Base-by-base conservation (phyloP, 2,797 vertebrate species). In the Crenichthys baileyi region DNA sequence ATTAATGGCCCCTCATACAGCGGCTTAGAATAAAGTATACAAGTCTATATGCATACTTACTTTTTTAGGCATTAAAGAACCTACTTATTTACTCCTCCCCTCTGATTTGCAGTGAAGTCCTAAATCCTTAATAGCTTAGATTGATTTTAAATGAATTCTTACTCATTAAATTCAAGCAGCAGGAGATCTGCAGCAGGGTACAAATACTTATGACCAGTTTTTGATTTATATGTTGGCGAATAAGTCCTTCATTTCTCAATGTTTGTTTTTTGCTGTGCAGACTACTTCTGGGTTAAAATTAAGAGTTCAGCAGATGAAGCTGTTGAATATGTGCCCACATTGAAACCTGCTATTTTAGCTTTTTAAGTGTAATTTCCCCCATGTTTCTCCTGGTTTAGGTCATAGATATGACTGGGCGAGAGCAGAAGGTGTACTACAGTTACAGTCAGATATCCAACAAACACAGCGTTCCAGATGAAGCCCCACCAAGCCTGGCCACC, bases 381-480 rank as follows among this genome's bases (percentile, higher is more conserved):
- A 13, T 61, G n/a, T 80, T 46, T 60, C 9, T 55, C 70, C 24
- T n/a, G 24, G 15, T 81, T 36, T 8, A 99, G 98, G 98, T 99
- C 63, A 99, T 99, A 0, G 98, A 99, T 92, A 99, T 99, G 98
- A 99, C 98, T 0, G 98, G 98, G 80, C 95, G 97, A 82, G 98
- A 99, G 82, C 97, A 99, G 87, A 98, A 97, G 86, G 97, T 99
- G 8, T 99, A 99, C 87, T 98, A 98, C 93, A 99, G 98, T 93
- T 99, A 99, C 93, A 99, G 97, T 81, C 98, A 99, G 87, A 98
- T 99, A 90, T 96, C 97, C 92, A 97, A 98, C 92, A 99, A 99
- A 90, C 98, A 98, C 95, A 98, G 94, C 18, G 94, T 98, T 79
- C 98, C 98, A 0, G 98, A 98, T 0, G 97, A 99, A 87, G 94